These are phyloP conservation scores for Lacerta agilis DNA, from an alignment of 2,797 vertebrate species.

Conservation along the genomic window DNA sequence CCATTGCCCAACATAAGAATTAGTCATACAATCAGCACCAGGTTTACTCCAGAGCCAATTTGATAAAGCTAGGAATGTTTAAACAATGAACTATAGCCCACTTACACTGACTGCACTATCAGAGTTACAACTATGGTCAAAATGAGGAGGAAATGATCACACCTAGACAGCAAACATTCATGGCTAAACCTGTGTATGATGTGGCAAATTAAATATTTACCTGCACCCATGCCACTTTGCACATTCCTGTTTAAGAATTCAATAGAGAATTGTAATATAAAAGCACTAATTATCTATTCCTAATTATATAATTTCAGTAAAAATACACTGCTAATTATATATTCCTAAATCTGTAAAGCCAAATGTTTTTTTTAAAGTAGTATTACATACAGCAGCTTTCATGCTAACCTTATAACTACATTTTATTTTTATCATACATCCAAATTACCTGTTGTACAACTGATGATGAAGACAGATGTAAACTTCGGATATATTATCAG, in stretches of 20 bases:
- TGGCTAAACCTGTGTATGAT: slow-evolving; percentile 39
- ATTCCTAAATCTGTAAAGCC: neutral
- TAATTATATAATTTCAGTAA: too few species aligned
- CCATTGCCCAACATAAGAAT: neutral
- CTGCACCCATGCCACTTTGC: neutral
- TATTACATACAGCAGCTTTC: neutral
- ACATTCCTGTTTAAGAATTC: neutral
- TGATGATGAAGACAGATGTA: neutral
- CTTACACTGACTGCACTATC: slow-evolving; percentile 23
- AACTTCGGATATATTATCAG: neutral
- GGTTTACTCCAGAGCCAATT: neutral
- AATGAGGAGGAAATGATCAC: slow-evolving; percentile 26
- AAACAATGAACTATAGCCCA: slow-evolving; percentile 28
- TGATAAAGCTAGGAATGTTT: neutral
- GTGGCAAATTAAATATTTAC: neutral
- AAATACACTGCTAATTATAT: neutral
- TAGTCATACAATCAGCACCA: neutral
- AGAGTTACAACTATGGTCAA: slow-evolving; percentile 5
- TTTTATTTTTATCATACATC: neutral
- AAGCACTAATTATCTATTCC: neutral
- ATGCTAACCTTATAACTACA: neutral
- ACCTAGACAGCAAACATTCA: neutral
- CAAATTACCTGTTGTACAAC: neutral
- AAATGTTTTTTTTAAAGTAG: too few species aligned
- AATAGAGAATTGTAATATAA: neutral